Evolutionary conservation across 1,140 invertebrate species (phyloP).

Genomic region (Heliconius nattereri): DNA sequence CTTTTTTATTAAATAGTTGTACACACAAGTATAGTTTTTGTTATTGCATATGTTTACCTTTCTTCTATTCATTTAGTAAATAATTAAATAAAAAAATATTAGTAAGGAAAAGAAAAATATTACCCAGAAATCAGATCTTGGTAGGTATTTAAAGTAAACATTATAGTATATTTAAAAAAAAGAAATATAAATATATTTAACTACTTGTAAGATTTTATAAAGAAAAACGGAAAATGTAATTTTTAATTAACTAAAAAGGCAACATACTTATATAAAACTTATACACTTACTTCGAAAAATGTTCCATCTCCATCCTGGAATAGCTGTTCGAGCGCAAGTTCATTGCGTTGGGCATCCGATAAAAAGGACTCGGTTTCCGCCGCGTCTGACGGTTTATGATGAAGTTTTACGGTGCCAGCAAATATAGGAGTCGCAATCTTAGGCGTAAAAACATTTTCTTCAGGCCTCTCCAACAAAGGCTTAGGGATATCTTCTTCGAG

Average conservation of each 20-base stretch:
- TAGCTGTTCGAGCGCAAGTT: slow-evolving; percentile 69
- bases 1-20: no score
- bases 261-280: slow-evolving; percentile 3
- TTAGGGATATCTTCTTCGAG: slow-evolving; percentile 77
- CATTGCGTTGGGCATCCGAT: slow-evolving; percentile 69
- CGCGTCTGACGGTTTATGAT: slow-evolving; percentile 63
- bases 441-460: slow-evolving; percentile 74
- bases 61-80: no score
- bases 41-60: no score
- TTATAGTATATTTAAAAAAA: no score
- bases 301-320: slow-evolving; percentile 69
- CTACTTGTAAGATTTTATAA: no score
- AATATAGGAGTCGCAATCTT: slow-evolving; percentile 73
- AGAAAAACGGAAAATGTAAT: background rate
- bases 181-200: background rate
- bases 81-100: no score
- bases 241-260: background rate
- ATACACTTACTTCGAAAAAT: slow-evolving; percentile 61
- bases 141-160: no score
- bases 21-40: no score
- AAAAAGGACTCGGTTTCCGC: slow-evolving; percentile 70
- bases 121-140: no score
- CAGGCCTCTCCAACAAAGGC: slow-evolving; percentile 61
- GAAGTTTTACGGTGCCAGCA: slow-evolving; percentile 67
- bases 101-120: no score